Percentiles rank a stretch among this genome's conserved stretches.
Evolutionary conservation across 1,140 invertebrate species (phyloP).

Genomic region (Caenorhabditis elegans): WBcel235 BX284603.4:12598001-12598500

Average conservation of each 20-base stretch:
- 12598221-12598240: constrained; percentile 17
- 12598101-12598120: background rate
- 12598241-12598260: constrained; percentile 18
- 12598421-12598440: background rate
- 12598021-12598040: constrained; percentile 11
- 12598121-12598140: background rate
- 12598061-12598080: background rate
- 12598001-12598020: background rate
- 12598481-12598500: background rate
- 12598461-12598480: constrained; percentile 8
- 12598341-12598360: too few relatives aligned
- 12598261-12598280: background rate
- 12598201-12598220: background rate
- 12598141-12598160: background rate
- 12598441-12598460: background rate
- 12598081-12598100: background rate
- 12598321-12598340: background rate
- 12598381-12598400: background rate
- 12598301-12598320: background rate
- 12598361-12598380: background rate
- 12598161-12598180: background rate
- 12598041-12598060: background rate
- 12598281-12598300: background rate
- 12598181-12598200: background rate
- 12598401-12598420: background rate